Percentiles rank a stretch among this genome's conserved stretches.
phyloP scores from a whole-genome alignment of 2,888 invertebrate species.

The Caenorhabditis drosophilae region DNA sequence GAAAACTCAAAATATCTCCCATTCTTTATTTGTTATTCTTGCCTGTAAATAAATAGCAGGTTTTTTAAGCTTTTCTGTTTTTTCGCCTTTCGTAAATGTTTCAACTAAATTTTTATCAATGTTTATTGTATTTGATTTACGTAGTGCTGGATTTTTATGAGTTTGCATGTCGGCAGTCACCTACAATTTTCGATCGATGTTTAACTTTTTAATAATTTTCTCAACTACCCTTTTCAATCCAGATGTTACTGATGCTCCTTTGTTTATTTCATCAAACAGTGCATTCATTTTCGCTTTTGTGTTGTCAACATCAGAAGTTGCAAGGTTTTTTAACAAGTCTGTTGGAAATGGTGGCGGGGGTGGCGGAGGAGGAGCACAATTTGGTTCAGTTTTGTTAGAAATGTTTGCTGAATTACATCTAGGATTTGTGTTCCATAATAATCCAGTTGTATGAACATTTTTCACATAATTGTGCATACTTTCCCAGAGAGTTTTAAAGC shows the following conservation, averaged over 20 bases:
- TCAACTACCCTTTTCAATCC: constrained; percentile 73
- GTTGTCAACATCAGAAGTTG: constrained; percentile 25
- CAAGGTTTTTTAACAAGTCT: constrained; percentile 20
- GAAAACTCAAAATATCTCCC: constrained; percentile 71
- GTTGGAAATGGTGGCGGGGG: constrained; percentile 29
- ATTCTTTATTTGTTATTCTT: not conserved
- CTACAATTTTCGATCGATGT: too few relatives aligned
- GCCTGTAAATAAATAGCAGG: not conserved
- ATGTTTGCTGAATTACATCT: too few relatives aligned
- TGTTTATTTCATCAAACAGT: constrained; percentile 91
- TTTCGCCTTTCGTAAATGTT: too few relatives aligned
- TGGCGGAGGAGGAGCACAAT: constrained; percentile 3
- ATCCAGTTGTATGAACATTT: constrained; percentile 93
- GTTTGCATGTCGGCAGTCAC: constrained; percentile 92
- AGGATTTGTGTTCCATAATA: constrained; percentile 80
- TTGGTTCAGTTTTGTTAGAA: too few relatives aligned
- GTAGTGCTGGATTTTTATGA: constrained; percentile 90
- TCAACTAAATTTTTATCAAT: not conserved
- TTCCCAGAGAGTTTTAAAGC: constrained; percentile 85
- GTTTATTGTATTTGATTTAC: constrained; percentile 68
- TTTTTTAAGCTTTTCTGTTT: not conserved
- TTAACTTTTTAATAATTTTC: too few relatives aligned
- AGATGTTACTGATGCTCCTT: constrained; percentile 80
- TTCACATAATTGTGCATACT: constrained; percentile 90
- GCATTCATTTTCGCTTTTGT: constrained; percentile 78